These are phyloP conservation scores for Crotophaga sulcirostris DNA, from an alignment of 2,113 vertebrate species.

Conservation along the genomic window DNA sequence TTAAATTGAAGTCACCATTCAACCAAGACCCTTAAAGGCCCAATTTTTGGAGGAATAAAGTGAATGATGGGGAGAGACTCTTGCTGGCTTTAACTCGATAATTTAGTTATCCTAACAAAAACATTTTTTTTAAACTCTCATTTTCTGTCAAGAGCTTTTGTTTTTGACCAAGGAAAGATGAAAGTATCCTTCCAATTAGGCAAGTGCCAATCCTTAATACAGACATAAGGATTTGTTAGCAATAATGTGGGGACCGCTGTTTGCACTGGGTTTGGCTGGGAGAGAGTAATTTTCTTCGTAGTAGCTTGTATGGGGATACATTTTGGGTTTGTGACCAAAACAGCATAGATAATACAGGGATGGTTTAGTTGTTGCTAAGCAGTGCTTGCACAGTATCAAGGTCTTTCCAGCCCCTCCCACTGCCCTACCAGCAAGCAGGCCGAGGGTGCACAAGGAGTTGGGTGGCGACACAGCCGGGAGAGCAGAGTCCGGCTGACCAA, in stretches of 20 bases:
- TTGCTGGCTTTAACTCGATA: background rate
- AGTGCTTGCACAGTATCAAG: background rate
- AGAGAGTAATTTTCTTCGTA: background rate
- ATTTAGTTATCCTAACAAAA: background rate
- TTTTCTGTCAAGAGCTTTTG: background rate
- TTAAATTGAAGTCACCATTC: background rate
- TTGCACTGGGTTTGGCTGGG: background rate
- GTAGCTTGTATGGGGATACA: background rate
- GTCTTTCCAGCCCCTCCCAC: background rate
- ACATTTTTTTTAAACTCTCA: background rate
- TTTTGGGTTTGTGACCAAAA: background rate
- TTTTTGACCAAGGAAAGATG: background rate
- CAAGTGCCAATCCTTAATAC: background rate
- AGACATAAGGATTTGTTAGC: background rate
- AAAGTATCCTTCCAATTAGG: background rate
- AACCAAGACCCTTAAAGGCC: background rate
- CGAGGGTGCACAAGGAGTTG: background rate
- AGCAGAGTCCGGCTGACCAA: background rate
- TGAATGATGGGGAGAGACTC: background rate
- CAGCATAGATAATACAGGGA: background rate
- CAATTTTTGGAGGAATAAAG: background rate
- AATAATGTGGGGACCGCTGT: background rate
- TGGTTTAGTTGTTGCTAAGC: background rate
- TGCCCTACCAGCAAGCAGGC: fast-evolving
- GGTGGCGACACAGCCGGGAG: background rate